Evolutionary conservation across 2,797 vertebrate genomes (phyloP).

Genomic region (Rhabdophis nuchalis): DNA sequence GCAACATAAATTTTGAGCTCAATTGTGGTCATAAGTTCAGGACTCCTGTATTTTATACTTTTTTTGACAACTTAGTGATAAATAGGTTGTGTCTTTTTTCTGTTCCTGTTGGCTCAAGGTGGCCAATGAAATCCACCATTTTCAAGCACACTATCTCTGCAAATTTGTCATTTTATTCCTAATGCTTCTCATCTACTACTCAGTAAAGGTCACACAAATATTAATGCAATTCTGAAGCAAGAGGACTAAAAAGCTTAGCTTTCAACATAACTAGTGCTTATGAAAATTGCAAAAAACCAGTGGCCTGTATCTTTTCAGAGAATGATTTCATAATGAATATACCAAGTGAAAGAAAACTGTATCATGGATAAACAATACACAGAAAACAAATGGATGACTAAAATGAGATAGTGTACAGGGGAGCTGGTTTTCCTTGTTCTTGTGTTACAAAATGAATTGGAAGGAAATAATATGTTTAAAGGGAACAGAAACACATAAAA

Average conservation of each 20-base stretch:
- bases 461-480: constrained; percentile 46
- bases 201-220: constrained; percentile 74
- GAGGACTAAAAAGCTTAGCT: constrained; percentile 64
- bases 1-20: neutral
- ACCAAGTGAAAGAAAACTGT: constrained; percentile 61
- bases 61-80: constrained; percentile 36
- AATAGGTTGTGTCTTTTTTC: constrained; percentile 32
- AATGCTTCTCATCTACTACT: constrained; percentile 61
- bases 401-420: constrained; percentile 30
- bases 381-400: constrained; percentile 52
- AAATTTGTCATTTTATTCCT: constrained; percentile 64
- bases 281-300: constrained; percentile 71
- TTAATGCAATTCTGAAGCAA: constrained; percentile 67
- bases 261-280: constrained; percentile 61
- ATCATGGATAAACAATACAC: constrained; percentile 52
- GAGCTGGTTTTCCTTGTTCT: constrained; percentile 38
- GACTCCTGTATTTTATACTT: constrained; percentile 4
- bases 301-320: constrained; percentile 71
- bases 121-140: constrained; percentile 30
- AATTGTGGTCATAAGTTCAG: neutral
- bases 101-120: constrained; percentile 37
- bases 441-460: constrained; percentile 54
- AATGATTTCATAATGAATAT: constrained; percentile 68
- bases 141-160: constrained; percentile 50
- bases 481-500: constrained; percentile 17